A percentile compares a stretch with the other conserved stretches of the same genome.
Evolutionary conservation across 2,888 invertebrate genomes (phyloP).

Genomic region (Catocala fraxini): DNA sequence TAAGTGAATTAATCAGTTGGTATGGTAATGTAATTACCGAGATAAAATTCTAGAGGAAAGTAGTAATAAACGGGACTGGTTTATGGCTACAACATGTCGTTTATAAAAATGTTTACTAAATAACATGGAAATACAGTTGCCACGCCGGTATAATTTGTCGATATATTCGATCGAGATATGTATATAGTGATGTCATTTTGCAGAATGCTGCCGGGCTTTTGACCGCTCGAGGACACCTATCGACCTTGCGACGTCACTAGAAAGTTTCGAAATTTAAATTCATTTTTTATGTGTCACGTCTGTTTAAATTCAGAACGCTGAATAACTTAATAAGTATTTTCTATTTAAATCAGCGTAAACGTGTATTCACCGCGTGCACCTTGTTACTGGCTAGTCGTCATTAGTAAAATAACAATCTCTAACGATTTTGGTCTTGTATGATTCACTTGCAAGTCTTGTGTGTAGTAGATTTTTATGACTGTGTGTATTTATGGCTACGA

Average conservation of each 20-base stretch:
- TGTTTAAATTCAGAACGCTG: slow-evolving; percentile 14
- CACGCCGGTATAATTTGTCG: slow-evolving; percentile 20
- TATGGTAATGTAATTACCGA: slow-evolving; percentile 47
- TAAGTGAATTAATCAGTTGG: slow-evolving; percentile 43
- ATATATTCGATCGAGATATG: slow-evolving; percentile 11
- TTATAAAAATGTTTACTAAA: slow-evolving; percentile 32
- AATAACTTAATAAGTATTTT: slow-evolving; percentile 2
- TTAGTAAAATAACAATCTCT: too few species aligned
- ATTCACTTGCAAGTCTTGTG: too few species aligned
- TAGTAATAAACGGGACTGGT: slow-evolving; percentile 35
- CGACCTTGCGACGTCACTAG: slow-evolving; percentile 49
- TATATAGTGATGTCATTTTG: slow-evolving; percentile 27
- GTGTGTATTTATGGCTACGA: too few species aligned
- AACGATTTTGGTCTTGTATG: too few species aligned
- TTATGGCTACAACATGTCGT: slow-evolving; percentile 24
- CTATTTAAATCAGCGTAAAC: too few species aligned
- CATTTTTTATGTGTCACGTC: not conserved
- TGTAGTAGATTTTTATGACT: too few species aligned
- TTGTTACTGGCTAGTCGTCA: too few species aligned
- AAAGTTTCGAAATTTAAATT: slow-evolving; percentile 39
- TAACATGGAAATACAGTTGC: slow-evolving; percentile 30
- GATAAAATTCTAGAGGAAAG: slow-evolving; percentile 47
- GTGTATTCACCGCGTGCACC: too few species aligned
- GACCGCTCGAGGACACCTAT: slow-evolving; percentile 44
- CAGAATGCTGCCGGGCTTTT: slow-evolving; percentile 32